Percentiles rank a stretch among this genome's conserved stretches.
phyloP scores from a whole-genome alignment of 2,888 invertebrate species.

The Cerceris ruficornis region DNA sequence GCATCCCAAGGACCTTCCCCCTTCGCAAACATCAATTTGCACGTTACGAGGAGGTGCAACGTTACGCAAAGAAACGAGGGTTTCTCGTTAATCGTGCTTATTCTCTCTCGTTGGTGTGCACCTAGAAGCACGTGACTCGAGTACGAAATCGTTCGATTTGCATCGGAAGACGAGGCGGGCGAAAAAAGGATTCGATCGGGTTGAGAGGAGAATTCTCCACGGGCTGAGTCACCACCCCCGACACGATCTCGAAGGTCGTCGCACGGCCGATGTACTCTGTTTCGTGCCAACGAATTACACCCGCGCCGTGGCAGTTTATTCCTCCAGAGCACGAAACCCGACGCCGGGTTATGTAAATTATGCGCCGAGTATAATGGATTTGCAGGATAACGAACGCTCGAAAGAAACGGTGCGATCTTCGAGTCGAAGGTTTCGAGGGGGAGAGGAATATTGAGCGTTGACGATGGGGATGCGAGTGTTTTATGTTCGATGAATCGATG shows the following conservation, averaged over 20 bases:
- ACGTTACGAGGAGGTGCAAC: neutral
- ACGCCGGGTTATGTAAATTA: constrained; percentile 43
- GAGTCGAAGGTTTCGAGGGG: neutral
- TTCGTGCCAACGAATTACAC: constrained; percentile 28
- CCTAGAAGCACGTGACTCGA: constrained; percentile 50
- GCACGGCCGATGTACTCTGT: constrained; percentile 1
- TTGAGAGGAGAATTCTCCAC: constrained; percentile 51
- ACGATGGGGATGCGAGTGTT: too few relatives aligned
- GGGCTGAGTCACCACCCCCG: constrained; percentile 47
- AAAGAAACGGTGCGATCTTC: constrained; percentile 28
- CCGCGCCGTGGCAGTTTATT: constrained; percentile 38
- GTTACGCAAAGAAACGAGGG: constrained; percentile 4
- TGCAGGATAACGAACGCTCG: constrained; percentile 20
- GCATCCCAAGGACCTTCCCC: too few relatives aligned
- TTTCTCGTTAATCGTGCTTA: constrained; percentile 44
- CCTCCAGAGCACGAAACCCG: constrained; percentile 42
- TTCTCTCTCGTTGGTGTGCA: constrained; percentile 52
- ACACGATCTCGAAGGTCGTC: constrained; percentile 11
- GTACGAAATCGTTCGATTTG: constrained; percentile 49
- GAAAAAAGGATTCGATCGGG: constrained; percentile 44
- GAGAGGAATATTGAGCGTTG: neutral
- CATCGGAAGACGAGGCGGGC: constrained; percentile 40
- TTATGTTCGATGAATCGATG: too few relatives aligned
- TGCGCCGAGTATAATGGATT: constrained; percentile 36
- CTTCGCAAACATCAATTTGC: too few relatives aligned